Evolutionary conservation across 2,797 vertebrate species (phyloP), one percentile per base, ranked within the genome.

Genomic region (Channallabes apus): DNA sequence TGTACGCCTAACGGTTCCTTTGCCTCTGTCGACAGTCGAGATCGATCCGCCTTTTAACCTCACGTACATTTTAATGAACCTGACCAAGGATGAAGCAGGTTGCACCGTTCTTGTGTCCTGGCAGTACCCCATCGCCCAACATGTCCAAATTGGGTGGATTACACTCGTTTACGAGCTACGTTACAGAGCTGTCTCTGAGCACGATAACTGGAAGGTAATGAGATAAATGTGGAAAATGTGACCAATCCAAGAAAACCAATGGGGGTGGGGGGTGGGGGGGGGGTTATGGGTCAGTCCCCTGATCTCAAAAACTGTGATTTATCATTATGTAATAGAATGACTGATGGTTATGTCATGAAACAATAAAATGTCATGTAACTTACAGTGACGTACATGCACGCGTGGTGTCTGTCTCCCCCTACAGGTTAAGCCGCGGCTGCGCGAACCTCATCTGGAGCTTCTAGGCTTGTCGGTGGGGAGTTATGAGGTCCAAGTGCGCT

Each of bases 121-220:
- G 95, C 80, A 54, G 22, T 93, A 95, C 88, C 95, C 95, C 41
- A 88, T 86, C 5, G 93, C 93, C 0, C 73, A 88, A 0, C 90
- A 92, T 79, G 92, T 96, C 68, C 89, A 91, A 59, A 92, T 92
- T 5, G 94, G 94, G 6, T 96, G 95, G 95, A 94, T 96, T 89
- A 95, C 95, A 0, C 94, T 96, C 82, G 77, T 91, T 51, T 94
- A 94, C 38, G 94, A 96, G 90, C 91, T 96, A 80, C 94, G 94
- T 87, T 96, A 94, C 92, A 71, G 94, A 38, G 88, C 85, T 0
- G 7, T 91, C 0, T 78, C 84, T 0, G 90, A 94, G 79, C 88
- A 92, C 0, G 84, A 89, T 84, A 89, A 87, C 88, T 96, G 95
- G 95, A 95, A 95, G 94, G 95, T 95, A 87, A 4, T n/a, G 54